Conservation (phyloP, 2,113 vertebrate genomes). For the Lynx canadensis region DNA sequence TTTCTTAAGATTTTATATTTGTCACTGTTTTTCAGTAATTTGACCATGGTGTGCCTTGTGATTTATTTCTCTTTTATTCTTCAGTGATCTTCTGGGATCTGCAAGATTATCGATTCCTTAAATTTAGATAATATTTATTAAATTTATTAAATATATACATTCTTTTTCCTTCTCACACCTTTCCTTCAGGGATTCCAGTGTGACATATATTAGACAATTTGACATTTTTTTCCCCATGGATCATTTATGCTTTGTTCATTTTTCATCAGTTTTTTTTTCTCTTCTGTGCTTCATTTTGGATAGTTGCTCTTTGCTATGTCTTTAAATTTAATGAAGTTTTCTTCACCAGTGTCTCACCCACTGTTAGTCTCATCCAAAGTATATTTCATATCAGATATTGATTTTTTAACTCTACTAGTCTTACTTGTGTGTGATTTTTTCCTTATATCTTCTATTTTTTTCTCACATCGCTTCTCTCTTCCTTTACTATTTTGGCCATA, state of each 20-base stretch:
- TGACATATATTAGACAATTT: neutral
- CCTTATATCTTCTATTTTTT: neutral
- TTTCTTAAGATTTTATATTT: neutral
- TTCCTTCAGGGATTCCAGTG: neutral
- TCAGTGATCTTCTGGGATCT: neutral
- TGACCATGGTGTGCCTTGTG: neutral
- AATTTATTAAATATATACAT: neutral
- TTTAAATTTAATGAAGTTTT: neutral
- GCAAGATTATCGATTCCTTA: neutral
- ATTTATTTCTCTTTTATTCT: neutral
- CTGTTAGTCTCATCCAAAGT: neutral
- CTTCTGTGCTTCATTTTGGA: neutral
- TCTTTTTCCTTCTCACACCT: neutral
- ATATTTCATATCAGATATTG: neutral
- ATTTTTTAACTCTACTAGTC: neutral
- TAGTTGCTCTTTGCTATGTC: neutral
- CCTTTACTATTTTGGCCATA: neutral
- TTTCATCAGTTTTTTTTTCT: neutral
- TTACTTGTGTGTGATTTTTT: neutral
- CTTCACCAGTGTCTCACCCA: neutral
- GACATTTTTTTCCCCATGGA: no score
- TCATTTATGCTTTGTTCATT: neutral
- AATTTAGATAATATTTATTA: neutral
- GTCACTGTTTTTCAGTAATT: neutral
- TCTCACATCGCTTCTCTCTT: neutral